A percentile compares a stretch with the other conserved stretches of the same genome.
phyloP scores from a whole-genome alignment of 2,797 vertebrate genomes.

The Eleutherodactylus coqui region DNA sequence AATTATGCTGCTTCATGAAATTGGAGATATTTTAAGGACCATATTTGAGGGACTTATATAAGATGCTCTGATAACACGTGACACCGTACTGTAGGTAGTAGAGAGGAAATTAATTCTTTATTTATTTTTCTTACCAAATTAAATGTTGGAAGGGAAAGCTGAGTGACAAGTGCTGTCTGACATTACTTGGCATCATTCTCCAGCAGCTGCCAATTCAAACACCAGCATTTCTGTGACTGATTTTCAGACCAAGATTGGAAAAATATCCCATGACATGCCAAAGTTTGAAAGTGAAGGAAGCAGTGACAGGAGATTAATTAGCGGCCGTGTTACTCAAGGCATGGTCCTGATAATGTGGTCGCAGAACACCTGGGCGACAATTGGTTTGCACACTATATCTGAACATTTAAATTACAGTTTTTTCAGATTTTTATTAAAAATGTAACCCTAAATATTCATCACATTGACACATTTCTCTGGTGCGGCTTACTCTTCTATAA shows the following conservation, averaged over 20 bases:
- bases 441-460: neutral
- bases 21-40: neutral
- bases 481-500: neutral
- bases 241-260: neutral
- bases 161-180: constrained; percentile 9
- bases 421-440: neutral
- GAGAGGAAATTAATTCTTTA: neutral
- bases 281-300: neutral
- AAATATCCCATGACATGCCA: neutral
- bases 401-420: neutral
- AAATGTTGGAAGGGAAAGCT: neutral
- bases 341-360: neutral
- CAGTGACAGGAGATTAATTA: neutral
- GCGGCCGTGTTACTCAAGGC: neutral
- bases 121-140: neutral
- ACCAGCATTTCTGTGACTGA: neutral
- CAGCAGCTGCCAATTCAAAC: neutral
- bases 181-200: neutral
- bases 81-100: neutral
- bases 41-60: neutral
- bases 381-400: neutral
- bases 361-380: neutral
- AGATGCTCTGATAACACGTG: neutral
- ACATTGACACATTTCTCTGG: neutral
- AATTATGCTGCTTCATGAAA: neutral